phyloP scores from a whole-genome alignment of 64 coral and sea anemone genomes.

The Montipora cactus region DNA sequence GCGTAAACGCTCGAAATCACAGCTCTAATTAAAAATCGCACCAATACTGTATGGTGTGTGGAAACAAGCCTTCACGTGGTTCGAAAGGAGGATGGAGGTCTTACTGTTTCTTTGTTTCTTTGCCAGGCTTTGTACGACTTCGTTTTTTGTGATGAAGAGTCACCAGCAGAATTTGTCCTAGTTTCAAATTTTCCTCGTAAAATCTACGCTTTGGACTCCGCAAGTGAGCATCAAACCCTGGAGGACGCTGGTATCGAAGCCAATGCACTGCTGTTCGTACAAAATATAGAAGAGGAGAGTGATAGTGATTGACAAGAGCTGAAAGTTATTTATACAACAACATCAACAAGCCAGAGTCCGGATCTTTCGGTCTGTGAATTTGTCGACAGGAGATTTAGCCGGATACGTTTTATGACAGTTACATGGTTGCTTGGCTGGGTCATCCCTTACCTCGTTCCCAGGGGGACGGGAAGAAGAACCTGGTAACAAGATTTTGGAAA shows the following conservation, averaged over 20 bases:
- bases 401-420: neutral
- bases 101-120: neutral
- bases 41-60: too few relatives aligned
- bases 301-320: slow-evolving; percentile 78
- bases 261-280: slow-evolving; percentile 80
- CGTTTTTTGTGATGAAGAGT: slow-evolving; percentile 93
- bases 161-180: slow-evolving; percentile 82
- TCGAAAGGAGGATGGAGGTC: neutral
- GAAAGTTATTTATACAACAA: neutral
- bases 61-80: too few relatives aligned
- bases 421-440: neutral
- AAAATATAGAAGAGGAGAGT: slow-evolving; percentile 88
- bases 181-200: slow-evolving; percentile 95
- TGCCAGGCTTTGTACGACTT: slow-evolving; percentile 92
- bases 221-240: slow-evolving; percentile 66
- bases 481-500: too few relatives aligned
- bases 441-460: too few relatives aligned
- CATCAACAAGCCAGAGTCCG: neutral
- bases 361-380: neutral
- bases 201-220: slow-evolving; percentile 72
- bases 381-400: neutral
- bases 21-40: too few relatives aligned
- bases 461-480: too few relatives aligned
- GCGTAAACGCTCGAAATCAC: too few relatives aligned
- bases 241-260: slow-evolving; percentile 83